Base-by-base conservation (phyloP, 2,113 vertebrate genomes). In the Mixornis gularis region DNA sequence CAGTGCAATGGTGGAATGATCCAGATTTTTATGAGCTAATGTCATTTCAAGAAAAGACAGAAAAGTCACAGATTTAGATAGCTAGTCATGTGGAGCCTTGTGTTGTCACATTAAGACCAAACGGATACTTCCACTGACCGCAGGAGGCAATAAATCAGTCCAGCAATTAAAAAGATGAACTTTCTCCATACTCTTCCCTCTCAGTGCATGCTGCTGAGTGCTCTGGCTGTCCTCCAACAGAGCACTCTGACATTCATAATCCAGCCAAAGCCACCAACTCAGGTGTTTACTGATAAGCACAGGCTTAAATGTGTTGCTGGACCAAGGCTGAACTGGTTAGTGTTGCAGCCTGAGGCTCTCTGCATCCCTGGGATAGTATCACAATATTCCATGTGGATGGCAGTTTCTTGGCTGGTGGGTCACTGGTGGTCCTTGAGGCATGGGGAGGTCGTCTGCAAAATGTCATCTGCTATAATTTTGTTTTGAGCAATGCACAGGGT, bases 361-460 rank as follows among this genome's bases (percentile, higher is more conserved):
- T 60, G 72, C 22, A 26, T 19, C 10, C 19, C 46, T 30, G 46
- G 63, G 32, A 63, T 19, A 17, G 29, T 15, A 51, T 17, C 6
- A 10, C 0, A 0, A 14, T 49, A 48, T 14, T 21, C 36, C 1
- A 0, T 10, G 10, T 10, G 34, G 16, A 40, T 0, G 4, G 32
- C 51, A 22, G 10, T 32, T 91, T 38, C 22, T 60, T 27, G 53
- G 46, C 13, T 24, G 3, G 0, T 17, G 44, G 55, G 44, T 59
- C 51, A 20, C 20, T 25, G 15, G 38, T 41, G 41, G 30, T 58
- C 34, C 63, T 38, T 66, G 55, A 58, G 41, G 34, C 27, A 27
- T 0, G 2, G 17, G 7, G 21, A 62, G 7, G 13, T 58, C 63
- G 65, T 34, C 65, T 59, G 34, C 51, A 55, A 93, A 80, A 51